phyloP scores from a whole-genome alignment of 2,888 invertebrate genomes.

The Gryllus longicercus region DNA sequence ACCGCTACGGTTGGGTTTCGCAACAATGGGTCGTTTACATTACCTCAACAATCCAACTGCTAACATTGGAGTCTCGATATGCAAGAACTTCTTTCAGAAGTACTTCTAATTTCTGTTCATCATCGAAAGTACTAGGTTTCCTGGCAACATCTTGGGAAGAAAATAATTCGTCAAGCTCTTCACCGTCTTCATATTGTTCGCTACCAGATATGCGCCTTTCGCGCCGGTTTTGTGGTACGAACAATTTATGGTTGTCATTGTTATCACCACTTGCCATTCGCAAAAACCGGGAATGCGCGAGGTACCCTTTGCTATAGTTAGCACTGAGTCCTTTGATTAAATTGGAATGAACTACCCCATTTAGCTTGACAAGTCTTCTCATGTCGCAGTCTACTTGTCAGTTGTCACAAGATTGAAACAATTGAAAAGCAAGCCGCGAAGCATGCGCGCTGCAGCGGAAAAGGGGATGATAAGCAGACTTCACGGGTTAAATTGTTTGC shows the following conservation, averaged over 20 bases:
- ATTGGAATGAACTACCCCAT: not conserved
- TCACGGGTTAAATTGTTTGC: too few species aligned
- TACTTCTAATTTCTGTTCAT: constrained; percentile 38
- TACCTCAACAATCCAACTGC: constrained; percentile 42
- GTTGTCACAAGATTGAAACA: not conserved
- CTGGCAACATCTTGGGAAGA: constrained; percentile 22
- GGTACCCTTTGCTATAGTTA: not conserved
- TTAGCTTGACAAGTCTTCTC: constrained; percentile 8
- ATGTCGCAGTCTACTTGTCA: not conserved
- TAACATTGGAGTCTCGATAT: constrained; percentile 39
- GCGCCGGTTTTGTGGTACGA: not conserved
- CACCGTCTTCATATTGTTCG: not conserved
- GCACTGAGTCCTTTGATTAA: not conserved
- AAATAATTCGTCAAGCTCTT: constrained; percentile 29
- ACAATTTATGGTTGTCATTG: not conserved
- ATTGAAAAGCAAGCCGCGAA: not conserved
- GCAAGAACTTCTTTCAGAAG: constrained; percentile 40
- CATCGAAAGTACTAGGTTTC: constrained; percentile 39
- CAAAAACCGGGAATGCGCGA: not conserved
- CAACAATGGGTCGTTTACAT: constrained; percentile 20
- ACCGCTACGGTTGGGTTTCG: too few species aligned
- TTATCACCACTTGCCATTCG: constrained; percentile 26
- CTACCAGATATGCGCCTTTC: not conserved
- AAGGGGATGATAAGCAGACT: too few species aligned
- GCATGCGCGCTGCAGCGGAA: not conserved